Conservation (phyloP, 2,113 vertebrate genomes). For the Solea senegalensis region DNA sequence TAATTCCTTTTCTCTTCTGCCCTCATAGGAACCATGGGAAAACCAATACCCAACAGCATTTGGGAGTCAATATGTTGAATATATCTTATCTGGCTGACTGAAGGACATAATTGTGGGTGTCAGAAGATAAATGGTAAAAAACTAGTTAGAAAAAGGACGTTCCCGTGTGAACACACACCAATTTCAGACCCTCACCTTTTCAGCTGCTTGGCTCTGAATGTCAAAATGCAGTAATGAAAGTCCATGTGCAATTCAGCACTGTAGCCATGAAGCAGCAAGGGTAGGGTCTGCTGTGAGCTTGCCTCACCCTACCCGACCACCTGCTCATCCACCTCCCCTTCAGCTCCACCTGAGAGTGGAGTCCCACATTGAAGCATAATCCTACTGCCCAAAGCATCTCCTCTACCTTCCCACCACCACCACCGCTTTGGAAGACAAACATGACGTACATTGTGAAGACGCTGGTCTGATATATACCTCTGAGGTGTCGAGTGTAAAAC, state of each 20-base stretch:
- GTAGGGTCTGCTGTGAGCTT: conserved; percentile 87
- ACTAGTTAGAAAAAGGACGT: conserved; percentile 11
- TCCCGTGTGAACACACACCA: not conserved
- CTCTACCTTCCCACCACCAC: conserved; percentile 23
- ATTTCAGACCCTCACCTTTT: conserved; percentile 43
- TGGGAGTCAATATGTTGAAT: conserved; percentile 66
- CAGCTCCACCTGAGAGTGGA: conserved; percentile 37
- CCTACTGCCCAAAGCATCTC: conserved; percentile 14
- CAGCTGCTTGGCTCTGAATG: conserved; percentile 76
- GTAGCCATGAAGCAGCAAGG: conserved; percentile 87
- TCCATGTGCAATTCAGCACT: conserved; percentile 76
- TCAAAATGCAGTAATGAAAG: conserved; percentile 87
- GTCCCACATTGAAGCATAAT: conserved; percentile 12
- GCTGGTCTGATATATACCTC: conserved; percentile 89
- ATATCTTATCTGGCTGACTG: conserved; percentile 15
- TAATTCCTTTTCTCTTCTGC: conserved; percentile 13
- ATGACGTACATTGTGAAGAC: conserved; percentile 87
- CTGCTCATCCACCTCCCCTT: conserved; percentile 34
- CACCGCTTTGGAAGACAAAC: conserved; percentile 82
- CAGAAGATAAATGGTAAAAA: conserved; percentile 38
- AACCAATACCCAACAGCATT: conserved; percentile 75
- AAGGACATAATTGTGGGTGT: conserved; percentile 27
- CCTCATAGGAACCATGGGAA: conserved; percentile 72
- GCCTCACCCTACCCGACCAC: conserved; percentile 76
- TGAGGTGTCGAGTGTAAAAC: conserved; percentile 87